Percentiles rank a stretch among this genome's conserved stretches.
These are phyloP conservation scores for Ooceraea biroi DNA, from an alignment of 1,140 invertebrate species.

Conservation along the genomic window DNA sequence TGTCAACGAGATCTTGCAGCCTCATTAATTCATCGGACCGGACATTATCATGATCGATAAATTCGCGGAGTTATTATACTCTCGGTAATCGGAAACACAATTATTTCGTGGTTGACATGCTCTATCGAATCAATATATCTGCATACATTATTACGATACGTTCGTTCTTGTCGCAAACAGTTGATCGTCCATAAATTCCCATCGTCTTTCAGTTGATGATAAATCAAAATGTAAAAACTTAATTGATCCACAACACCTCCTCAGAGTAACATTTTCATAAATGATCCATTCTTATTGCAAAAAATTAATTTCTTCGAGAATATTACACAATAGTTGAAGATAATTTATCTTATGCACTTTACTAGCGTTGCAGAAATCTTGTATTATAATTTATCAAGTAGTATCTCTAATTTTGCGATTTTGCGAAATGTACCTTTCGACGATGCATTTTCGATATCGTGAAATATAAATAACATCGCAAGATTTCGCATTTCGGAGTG, in stretches of 20 bases:
- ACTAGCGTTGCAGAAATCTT: neutral
- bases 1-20: slow-evolving; percentile 7
- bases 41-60: slow-evolving; percentile 50
- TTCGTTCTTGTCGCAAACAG: neutral
- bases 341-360: neutral
- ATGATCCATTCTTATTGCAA: neutral
- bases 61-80: slow-evolving; percentile 31
- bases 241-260: neutral
- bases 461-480: slow-evolving; percentile 19
- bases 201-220: neutral
- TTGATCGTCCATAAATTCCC: slow-evolving; percentile 33
- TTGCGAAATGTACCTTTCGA: neutral
- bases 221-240: slow-evolving; percentile 10
- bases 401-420: neutral
- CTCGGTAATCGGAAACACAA: slow-evolving; percentile 23
- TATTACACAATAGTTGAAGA: neutral
- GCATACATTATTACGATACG: neutral
- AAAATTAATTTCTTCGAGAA: neutral
- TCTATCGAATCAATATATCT: slow-evolving; percentile 11
- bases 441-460: neutral
- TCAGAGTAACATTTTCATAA: neutral
- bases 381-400: neutral
- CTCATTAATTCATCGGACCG: slow-evolving; percentile 32
- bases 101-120: slow-evolving; percentile 38
- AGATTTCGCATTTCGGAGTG: too few relatives aligned